Percentiles rank a stretch among this genome's conserved stretches.
Evolutionary conservation across 2,888 invertebrate genomes (phyloP).

Genomic region (Parnassius smintheus): DNA sequence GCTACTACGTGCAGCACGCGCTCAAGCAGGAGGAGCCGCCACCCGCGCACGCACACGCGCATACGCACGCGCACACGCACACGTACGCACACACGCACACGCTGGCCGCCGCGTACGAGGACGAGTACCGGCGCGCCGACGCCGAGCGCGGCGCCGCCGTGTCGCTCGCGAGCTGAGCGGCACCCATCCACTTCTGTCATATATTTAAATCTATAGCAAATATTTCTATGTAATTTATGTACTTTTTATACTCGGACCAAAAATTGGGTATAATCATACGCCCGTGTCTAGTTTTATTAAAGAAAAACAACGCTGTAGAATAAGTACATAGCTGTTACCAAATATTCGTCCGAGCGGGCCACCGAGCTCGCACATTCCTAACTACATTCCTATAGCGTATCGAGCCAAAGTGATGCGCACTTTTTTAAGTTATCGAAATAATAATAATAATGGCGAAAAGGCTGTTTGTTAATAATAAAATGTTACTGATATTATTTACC

Average conservation of each 20-base stretch:
- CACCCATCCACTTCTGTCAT: slow-evolving; percentile 48
- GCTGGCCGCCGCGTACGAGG: slow-evolving; percentile 48
- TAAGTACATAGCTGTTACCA: slow-evolving; percentile 37
- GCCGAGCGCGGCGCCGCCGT: slow-evolving; percentile 78
- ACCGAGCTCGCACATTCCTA: not conserved
- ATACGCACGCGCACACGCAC: slow-evolving; percentile 35
- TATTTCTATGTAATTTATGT: slow-evolving; percentile 23
- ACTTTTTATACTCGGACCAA: slow-evolving; percentile 16
- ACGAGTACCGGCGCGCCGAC: slow-evolving; percentile 57
- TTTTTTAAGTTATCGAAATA: slow-evolving; percentile 9
- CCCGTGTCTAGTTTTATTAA: not conserved
- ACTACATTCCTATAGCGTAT: slow-evolving; percentile 30
- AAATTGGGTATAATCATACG: slow-evolving; percentile 4
- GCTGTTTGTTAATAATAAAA: slow-evolving; percentile 23
- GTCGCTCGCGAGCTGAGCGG: slow-evolving; percentile 69
- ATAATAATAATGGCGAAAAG: slow-evolving; percentile 23
- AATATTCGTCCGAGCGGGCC: slow-evolving; percentile 34
- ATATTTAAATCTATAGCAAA: slow-evolving; percentile 17
- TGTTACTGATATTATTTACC: slow-evolving; percentile 36
- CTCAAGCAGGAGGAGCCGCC: slow-evolving; percentile 66
- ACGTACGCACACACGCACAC: slow-evolving; percentile 40
- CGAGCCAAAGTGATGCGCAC: slow-evolving; percentile 4
- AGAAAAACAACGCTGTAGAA: not conserved
- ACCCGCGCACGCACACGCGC: slow-evolving; percentile 44
- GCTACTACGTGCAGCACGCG: slow-evolving; percentile 56